Base-by-base conservation (phyloP, 2,888 invertebrate genomes). In the Thymelicus lineola region DNA sequence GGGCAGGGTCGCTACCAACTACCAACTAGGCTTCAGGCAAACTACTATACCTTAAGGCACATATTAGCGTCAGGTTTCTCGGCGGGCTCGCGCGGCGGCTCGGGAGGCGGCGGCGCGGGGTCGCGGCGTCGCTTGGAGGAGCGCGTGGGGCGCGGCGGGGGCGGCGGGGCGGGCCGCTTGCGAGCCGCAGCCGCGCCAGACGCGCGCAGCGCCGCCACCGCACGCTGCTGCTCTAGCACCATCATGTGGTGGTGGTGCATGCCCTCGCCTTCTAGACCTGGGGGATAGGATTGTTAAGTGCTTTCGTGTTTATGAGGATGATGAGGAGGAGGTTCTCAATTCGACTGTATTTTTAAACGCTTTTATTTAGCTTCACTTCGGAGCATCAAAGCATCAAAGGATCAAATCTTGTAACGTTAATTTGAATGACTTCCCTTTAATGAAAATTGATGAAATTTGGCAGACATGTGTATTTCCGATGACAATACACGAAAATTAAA, bases 21-120 rank as follows among this genome's bases (percentile, higher is more conserved):
- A n/a, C n/a, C n/a, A n/a, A n/a, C n/a, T n/a, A n/a, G n/a, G n/a
- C 36, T 7, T 36, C 7, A 7, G 7, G 36, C 3, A 15, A 4
- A 36, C 10, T 7, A 35, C 4, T 15, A 14, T 83, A 95, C 95
- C 91, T 97, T 97, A 46, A 97, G 94, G 80, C 97, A 97, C 97
- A 97, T 97, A 82, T 97, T 97, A 0, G 97, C 97, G 84, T 97
- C 97, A 0, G 97, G 97, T 79, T 97, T 97, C 87, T 97, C 97
- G 0, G 91, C 90, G 28, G 96, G 96, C 83, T 96, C 96, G n/a
- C 95, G 89, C 46, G 95, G 95, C 70, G 95, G 94, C 67, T 95
- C 94, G 68, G 94, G 90, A 75, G 89, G 88, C 72, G 93, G 88
- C 74, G 95, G 80, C 74, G 94, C 94, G 71, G 85, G 88, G 74